Base-by-base conservation (phyloP, 2,797 vertebrate species). In the Decapterus maruadsi region DNA sequence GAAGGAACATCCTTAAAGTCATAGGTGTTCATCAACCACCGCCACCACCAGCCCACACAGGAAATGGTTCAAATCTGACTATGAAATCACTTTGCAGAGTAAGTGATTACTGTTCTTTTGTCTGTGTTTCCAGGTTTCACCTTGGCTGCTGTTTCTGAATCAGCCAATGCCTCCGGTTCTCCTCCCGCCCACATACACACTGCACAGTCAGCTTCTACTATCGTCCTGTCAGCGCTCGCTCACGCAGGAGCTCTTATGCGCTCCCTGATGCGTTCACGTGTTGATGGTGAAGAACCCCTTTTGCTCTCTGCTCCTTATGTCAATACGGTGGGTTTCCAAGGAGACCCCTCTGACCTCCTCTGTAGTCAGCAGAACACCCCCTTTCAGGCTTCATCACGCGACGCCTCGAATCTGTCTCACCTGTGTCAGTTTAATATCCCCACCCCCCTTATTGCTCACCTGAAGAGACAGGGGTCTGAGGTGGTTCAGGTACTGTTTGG, bases 401-500 rank as follows among this genome's bases (percentile, higher is more conserved):
- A 75, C 0, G 8, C 19, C 54, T 68, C 22, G 4, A 22, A 80
- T 6, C 57, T 4, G 16, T 42, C 65, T 42, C 8, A 0, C 6
- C 36, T 56, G 0, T 95, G 95, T 60, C 93, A 57, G 22, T 94
- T 96, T 87, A 84, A 84, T 4, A 92, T 96, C 62, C 93, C 95
- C 13, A 3, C n/a, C 1, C 77, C 88, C 29, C 86, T 96, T 10
- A 76, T 90, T 6, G 63, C 75, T 65, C 92, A 80, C 43, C 85
- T 96, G 57, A 83, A 64, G 48, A 80, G 66, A 2, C 83, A 78
- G 42, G 86, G 75, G n/a, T 72, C 89, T 0, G 93, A 95, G 58
- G 89, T 96, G 46, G 85, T 96, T 64, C 95, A 96, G 89, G 80
- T 96, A 1, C 42, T 95, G 36, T 82, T 95, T n/a, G 76, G 84